Conservation (phyloP, 2,888 invertebrate genomes). For the Elaeidobius kamerunicus region DNA sequence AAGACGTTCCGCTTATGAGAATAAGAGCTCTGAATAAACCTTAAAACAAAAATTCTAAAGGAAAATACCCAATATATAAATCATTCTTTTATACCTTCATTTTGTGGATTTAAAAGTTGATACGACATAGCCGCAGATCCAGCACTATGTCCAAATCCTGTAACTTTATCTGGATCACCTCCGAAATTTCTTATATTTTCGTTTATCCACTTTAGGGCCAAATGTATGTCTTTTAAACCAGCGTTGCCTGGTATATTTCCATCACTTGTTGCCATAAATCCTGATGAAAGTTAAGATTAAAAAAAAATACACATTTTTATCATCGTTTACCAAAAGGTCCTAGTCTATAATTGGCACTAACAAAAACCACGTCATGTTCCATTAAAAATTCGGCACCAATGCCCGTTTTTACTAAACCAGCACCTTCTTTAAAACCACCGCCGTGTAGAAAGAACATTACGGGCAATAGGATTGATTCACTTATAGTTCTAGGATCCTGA, state of each 20-base stretch:
- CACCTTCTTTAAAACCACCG: constrained; percentile 20
- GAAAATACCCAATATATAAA: not conserved
- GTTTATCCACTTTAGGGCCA: constrained; percentile 16
- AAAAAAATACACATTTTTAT: too few relatives aligned
- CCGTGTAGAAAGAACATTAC: constrained; percentile 35
- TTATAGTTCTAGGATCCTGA: too few relatives aligned
- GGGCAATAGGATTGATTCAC: constrained; percentile 25
- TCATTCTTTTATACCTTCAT: not conserved
- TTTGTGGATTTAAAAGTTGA: constrained; percentile 8
- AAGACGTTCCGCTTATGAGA: not conserved
- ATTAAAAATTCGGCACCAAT: constrained; percentile 32
- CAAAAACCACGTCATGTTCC: constrained; percentile 32
- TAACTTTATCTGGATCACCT: constrained; percentile 16
- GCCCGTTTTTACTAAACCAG: constrained; percentile 1
- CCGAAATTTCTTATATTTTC: constrained; percentile 16
- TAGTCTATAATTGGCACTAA: constrained; percentile 34
- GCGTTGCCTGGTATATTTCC: constrained; percentile 17
- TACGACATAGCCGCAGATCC: constrained; percentile 11
- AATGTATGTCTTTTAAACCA: constrained; percentile 14
- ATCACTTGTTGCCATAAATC: constrained; percentile 19
- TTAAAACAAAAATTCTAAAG: constrained; percentile 2
- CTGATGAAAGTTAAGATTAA: constrained; percentile 1
- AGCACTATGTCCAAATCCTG: constrained; percentile 14
- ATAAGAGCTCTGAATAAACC: constrained; percentile 18
- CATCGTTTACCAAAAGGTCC: constrained; percentile 34